Base-by-base conservation (phyloP, 2,113 vertebrate genomes). In the Lutjanus erythropterus region DNA sequence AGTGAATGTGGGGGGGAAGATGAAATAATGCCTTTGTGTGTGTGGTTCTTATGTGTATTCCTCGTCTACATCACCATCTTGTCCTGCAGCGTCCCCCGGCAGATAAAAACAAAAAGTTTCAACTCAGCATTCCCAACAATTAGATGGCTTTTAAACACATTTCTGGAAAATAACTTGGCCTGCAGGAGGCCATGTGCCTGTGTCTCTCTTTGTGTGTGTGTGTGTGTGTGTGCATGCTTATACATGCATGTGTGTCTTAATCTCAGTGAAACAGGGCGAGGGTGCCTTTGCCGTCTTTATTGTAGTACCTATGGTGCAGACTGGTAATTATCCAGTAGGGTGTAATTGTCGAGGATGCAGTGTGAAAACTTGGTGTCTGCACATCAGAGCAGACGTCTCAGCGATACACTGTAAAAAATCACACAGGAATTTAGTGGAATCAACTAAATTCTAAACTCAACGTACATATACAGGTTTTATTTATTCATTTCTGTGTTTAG, bases 261-360 rank as follows among this genome's bases (percentile, higher is more conserved):
- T 74, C 42, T 73, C 55, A 75, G 25, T 80, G 58, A 86, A 86
- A 66, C 37, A 46, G 64, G 67, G 55, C 0, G 35, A 78, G 47
- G 85, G 50, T 35, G 85, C 75, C 78, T 88, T 61, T 53, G 35
- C 73, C 71, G 69, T 75, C 47, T 91, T 91, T 88, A 92, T 67
- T 72, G 72, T 39, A 1, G 74, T 87, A 70, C 88, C 87, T 47
- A 62, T 23, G 53, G 91, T 65, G 86, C 72, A 80, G 86, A 74
- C 85, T 71, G 86, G 39, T 81, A 87, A 89, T 90, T 90, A 90
- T 85, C 69, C 83, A 73, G 80, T 11, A 35, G 75, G 80, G 68
- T 71, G 81, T 91, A 86, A 89, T 89, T 91, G 88, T 81, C 70
- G 68, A 89, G 86, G 90, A 93, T 89, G 80, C 75, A 21, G 58